Conservation (phyloP, 2,888 invertebrate genomes). For the Baccha elongata region DNA sequence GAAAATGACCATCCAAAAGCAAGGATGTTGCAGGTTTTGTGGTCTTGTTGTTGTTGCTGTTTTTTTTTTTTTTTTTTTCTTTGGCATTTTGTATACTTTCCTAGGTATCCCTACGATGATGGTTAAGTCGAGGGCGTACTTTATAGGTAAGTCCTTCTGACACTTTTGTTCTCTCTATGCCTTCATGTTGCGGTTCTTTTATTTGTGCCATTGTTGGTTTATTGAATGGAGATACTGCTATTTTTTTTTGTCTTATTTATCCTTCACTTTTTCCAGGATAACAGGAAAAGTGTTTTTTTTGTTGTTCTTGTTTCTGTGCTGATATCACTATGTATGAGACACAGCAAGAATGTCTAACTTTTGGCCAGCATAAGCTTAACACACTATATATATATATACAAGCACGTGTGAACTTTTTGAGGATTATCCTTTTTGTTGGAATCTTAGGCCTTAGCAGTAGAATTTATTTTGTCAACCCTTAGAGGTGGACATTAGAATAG, state of each 20-base stretch:
- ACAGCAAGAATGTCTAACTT: slow-evolving; percentile 15
- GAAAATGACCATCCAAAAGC: slow-evolving; percentile 14
- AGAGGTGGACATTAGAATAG: slow-evolving; percentile 14
- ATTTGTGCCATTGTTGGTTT: slow-evolving; percentile 20
- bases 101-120: too few relatives aligned
- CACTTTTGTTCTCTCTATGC: neutral
- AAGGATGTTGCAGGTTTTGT: slow-evolving; percentile 10
- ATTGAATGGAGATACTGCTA: slow-evolving; percentile 11
- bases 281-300: slow-evolving; percentile 6
- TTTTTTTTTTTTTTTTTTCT: too few relatives aligned
- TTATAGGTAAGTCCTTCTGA: neutral
- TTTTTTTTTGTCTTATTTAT: neutral
- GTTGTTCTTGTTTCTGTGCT: neutral
- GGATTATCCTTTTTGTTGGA: slow-evolving; percentile 49
- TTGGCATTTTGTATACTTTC: too few relatives aligned
- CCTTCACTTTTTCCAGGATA: neutral
- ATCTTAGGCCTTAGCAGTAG: slow-evolving; percentile 18
- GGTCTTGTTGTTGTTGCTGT: too few relatives aligned
- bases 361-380: slow-evolving; percentile 23
- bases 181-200: neutral
- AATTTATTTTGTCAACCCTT: slow-evolving; percentile 54
- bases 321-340: slow-evolving; percentile 2
- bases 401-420: slow-evolving; percentile 55
- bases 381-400: slow-evolving; percentile 15
- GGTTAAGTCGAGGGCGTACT: neutral